phyloP scores from a whole-genome alignment of 2,113 vertebrate species.

The Sula dactylatra region DNA sequence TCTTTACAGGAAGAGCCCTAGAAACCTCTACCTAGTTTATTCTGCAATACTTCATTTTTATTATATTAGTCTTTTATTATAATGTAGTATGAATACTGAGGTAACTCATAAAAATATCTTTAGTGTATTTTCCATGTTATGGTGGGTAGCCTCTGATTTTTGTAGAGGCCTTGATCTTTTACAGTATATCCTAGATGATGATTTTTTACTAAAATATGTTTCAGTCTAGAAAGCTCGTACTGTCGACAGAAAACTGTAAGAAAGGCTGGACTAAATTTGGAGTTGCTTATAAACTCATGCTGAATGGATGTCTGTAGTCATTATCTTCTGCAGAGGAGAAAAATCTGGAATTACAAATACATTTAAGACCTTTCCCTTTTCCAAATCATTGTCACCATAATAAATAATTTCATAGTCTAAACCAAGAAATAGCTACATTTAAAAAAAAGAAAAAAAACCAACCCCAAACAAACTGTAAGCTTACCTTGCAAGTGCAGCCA shows the following conservation, averaged over 20 bases:
- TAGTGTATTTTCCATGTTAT: not conserved
- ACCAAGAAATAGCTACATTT: not conserved
- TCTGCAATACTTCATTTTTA: not conserved
- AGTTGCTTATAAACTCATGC: not conserved
- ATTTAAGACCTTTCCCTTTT: not conserved
- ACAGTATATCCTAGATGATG: not conserved
- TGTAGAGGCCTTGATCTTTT: not conserved
- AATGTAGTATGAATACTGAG: not conserved
- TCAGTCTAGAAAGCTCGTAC: not conserved
- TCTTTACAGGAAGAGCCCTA: not conserved
- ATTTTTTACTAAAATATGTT: not conserved
- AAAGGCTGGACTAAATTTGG: not conserved
- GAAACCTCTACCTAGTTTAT: not conserved
- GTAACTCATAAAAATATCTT: not conserved
- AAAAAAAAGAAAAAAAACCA: too few species aligned
- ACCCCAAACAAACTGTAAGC: not conserved
- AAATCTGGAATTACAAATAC: not conserved
- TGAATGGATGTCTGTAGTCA: not conserved
- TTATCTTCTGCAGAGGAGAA: not conserved
- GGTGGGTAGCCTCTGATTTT: not conserved
- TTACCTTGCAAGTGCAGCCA: conserved; percentile 14
- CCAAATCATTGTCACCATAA: not conserved
- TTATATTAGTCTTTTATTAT: not conserved
- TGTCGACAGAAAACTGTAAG: not conserved
- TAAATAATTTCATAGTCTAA: not conserved